Evolutionary conservation across 2,797 vertebrate species (phyloP).

Genomic region (Lerista edwardsae): DNA sequence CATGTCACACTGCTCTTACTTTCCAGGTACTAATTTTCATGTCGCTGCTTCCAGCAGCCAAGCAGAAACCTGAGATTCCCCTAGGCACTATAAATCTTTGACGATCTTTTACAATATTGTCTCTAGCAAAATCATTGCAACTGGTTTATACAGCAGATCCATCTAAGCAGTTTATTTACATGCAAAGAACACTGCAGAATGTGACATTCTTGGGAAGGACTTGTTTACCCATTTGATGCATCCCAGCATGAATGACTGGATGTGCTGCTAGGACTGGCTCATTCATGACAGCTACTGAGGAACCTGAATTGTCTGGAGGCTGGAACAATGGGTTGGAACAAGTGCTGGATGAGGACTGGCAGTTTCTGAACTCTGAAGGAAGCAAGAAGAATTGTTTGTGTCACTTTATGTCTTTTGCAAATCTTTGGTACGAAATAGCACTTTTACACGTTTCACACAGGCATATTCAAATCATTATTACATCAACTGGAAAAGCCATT

Average conservation of each 20-base stretch:
- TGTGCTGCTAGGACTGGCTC: slow-evolving; percentile 58
- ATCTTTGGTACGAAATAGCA: background rate
- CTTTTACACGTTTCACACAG: background rate
- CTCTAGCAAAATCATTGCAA: background rate
- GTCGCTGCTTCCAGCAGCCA: background rate
- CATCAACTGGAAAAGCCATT: background rate
- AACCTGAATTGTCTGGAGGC: slow-evolving; percentile 71
- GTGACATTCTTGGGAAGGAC: background rate
- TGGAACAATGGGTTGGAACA: slow-evolving; percentile 75
- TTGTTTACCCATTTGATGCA: slow-evolving; percentile 78
- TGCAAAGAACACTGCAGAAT: background rate
- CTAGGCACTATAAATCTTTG: background rate
- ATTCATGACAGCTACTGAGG: slow-evolving; percentile 54
- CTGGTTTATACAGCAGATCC: background rate
- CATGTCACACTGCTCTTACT: background rate
- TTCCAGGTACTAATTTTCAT: background rate
- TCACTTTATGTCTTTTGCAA: background rate
- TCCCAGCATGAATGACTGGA: slow-evolving; percentile 60
- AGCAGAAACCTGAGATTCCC: background rate
- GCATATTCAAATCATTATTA: background rate
- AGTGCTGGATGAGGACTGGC: slow-evolving; percentile 72
- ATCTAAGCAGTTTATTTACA: background rate
- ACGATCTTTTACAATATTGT: background rate
- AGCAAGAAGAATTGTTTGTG: background rate
- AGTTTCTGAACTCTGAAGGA: slow-evolving; percentile 81